Base-by-base conservation (phyloP, 2,797 vertebrate species). In the Lates japonicus region DNA sequence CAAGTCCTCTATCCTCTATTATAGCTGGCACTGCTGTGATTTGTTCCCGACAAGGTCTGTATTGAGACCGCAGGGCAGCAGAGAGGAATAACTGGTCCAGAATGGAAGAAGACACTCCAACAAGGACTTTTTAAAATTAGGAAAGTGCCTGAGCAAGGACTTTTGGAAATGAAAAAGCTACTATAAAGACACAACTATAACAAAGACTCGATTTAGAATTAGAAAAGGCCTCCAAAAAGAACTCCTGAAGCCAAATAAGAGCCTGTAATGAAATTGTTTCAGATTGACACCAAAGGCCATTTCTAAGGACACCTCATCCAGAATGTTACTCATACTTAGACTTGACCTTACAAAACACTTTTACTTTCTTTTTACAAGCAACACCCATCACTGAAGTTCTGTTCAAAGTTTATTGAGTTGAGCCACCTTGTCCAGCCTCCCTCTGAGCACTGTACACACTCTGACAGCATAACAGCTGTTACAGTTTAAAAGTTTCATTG, bases 81-180 rank as follows among this genome's bases (percentile, higher is more conserved):
- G 31, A 70, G 52, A 64, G 63, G 57, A 73, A 64, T 59, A 69
- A 80, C 67, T 0, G 59, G 17, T 77, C 31, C 73, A 76, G 54
- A 71, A 54, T 71, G 55, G 48, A 69, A 48, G 60, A 55, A 29
- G 51, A 51, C 7, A 60, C 58, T 82, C 49, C 70, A 67, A 70
- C 72, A 67, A 87, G 41, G 69, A 66, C 33, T 62, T 78, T 74
- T 68, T 33, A 5, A 76, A 80, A 81, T 70, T 16, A 83, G 17
- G 16, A 76, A 83, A 83, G 78, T 25, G 46, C 70, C 77, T 71
- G 70, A 82, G 78, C 61, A 80, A 63, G 63, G 83, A 70, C 35
- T 84, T 84, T 64, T 22, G 55, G 39, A 74, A 80, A 84, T 80
- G 57, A 70, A 59, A 39, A 64, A 14, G 39, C 12, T 5, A 5